phyloP scores from a whole-genome alignment of 2,797 vertebrate genomes.

The Brotula barbata region DNA sequence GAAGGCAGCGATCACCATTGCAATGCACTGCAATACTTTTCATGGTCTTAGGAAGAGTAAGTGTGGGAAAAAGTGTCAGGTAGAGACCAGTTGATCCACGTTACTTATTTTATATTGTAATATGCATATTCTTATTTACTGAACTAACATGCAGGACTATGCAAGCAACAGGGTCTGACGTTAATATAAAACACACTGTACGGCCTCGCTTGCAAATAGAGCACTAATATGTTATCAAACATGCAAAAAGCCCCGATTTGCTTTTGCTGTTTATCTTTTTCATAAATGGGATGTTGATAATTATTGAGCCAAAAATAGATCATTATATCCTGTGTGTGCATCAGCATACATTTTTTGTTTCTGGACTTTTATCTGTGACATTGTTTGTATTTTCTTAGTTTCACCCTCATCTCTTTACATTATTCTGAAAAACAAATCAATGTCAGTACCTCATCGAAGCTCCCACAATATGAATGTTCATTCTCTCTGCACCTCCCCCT shows the following conservation, averaged over 20 bases:
- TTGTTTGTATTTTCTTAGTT: too few species aligned
- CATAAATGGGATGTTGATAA: neutral
- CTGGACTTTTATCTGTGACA: too few species aligned
- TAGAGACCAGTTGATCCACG: too few species aligned
- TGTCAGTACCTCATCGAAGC: neutral
- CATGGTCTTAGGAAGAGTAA: neutral
- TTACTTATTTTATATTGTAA: too few species aligned
- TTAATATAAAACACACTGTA: slow-evolving; percentile 44
- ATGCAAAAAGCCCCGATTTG: neutral
- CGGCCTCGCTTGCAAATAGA: neutral
- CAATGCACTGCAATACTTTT: neutral
- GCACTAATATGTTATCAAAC: neutral
- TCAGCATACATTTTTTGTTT: too few species aligned
- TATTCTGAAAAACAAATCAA: neutral
- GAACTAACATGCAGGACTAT: too few species aligned
- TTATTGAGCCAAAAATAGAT: too few species aligned
- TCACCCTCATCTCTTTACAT: neutral
- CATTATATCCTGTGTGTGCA: too few species aligned
- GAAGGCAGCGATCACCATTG: neutral
- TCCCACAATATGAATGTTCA: slow-evolving; percentile 39
- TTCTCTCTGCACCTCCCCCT: slow-evolving; percentile 46
- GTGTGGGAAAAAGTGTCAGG: neutral
- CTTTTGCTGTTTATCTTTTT: neutral
- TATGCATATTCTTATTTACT: too few species aligned
- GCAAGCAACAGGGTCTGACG: slow-evolving; percentile 77